phyloP scores from a whole-genome alignment of 1,140 invertebrate genomes.

The Globodera ellingtonae region DNA sequence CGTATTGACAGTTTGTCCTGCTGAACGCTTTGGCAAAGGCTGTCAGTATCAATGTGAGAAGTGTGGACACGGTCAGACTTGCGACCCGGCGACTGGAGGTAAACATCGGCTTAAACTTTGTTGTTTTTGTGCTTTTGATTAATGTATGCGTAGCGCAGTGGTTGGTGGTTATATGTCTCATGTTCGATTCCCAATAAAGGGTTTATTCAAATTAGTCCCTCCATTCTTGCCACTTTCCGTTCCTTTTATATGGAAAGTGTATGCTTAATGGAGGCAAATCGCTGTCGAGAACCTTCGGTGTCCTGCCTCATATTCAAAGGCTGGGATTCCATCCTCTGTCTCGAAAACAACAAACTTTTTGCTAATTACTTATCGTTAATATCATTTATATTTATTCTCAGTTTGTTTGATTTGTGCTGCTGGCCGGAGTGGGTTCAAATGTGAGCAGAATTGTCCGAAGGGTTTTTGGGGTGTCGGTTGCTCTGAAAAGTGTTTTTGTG shows the following conservation, averaged over 20 bases:
- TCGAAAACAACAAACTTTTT: conserved; percentile 4
- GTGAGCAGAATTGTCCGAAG: conserved; percentile 74
- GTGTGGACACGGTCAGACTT: conserved; percentile 81
- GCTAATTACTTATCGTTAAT: not conserved
- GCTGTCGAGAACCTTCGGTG: not conserved
- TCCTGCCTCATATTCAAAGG: not conserved
- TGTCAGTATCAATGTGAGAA: conserved; percentile 70
- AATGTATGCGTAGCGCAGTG: not conserved
- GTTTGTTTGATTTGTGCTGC: conserved; percentile 75
- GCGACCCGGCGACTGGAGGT: conserved; percentile 75
- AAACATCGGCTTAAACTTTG: no score
- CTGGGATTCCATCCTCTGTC: not conserved
- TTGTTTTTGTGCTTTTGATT: no score
- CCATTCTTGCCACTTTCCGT: not conserved
- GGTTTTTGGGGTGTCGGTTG: conserved; percentile 41
- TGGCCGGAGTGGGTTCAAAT: conserved; percentile 80
- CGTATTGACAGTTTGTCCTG: conserved; percentile 53
- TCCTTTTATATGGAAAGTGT: not conserved
- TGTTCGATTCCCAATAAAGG: not conserved
- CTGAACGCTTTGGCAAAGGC: conserved; percentile 57
- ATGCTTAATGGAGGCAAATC: not conserved
- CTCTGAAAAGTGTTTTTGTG: conserved; percentile 41
- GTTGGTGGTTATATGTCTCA: no score
- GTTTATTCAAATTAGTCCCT: no score
- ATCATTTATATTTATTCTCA: not conserved